These are phyloP conservation scores for Parazoanthus darwini DNA, from an alignment of 92 coral and sea anemone genomes.

Conservation along the genomic window DNA sequence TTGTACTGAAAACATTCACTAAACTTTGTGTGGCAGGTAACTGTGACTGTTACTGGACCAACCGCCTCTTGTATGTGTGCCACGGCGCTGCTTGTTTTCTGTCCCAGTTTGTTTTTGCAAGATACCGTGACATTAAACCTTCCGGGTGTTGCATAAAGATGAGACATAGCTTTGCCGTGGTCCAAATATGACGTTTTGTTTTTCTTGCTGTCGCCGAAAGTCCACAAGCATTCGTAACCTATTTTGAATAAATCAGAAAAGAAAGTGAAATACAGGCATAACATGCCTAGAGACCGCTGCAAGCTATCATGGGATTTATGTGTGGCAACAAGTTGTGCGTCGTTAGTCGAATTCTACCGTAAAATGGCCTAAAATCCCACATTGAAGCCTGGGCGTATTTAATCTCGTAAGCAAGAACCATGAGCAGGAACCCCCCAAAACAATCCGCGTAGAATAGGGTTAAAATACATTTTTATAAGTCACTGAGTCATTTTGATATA, in stretches of 20 bases:
- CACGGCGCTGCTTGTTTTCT: background rate
- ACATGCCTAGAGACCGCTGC: too few relatives aligned
- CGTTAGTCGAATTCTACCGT: too few relatives aligned
- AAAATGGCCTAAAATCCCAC: background rate
- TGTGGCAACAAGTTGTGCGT: too few relatives aligned
- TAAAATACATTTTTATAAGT: too few relatives aligned
- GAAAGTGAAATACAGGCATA: background rate
- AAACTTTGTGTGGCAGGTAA: slow-evolving; percentile 3
- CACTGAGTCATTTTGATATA: too few relatives aligned
- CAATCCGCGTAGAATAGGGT: too few relatives aligned
- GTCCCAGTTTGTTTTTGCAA: slow-evolving; percentile 15
- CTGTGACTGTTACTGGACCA: background rate
- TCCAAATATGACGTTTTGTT: slow-evolving; percentile 10
- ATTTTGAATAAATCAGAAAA: background rate
- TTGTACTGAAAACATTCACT: slow-evolving; percentile 27
- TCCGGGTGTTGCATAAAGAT: background rate
- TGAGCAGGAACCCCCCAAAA: too few relatives aligned
- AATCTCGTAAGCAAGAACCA: too few relatives aligned
- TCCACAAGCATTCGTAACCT: slow-evolving; percentile 37
- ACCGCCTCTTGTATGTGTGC: background rate
- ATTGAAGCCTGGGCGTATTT: too few relatives aligned
- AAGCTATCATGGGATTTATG: too few relatives aligned
- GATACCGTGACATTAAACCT: background rate
- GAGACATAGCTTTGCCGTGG: background rate
- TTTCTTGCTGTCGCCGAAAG: background rate